Evolutionary conservation across 1,140 invertebrate genomes (phyloP).

Genomic region (Scylla paramamosain): DNA sequence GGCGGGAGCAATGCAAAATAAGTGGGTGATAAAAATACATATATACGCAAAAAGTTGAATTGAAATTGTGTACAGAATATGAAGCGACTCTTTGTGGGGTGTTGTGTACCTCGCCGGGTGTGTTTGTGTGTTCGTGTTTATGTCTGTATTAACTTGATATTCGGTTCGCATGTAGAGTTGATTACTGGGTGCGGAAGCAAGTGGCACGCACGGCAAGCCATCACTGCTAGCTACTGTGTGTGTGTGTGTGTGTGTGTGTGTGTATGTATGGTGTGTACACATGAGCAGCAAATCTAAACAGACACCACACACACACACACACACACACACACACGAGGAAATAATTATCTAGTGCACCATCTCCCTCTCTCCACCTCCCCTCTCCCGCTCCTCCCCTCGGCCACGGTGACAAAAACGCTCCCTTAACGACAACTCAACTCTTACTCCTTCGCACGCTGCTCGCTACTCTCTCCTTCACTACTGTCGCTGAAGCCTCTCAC

Average conservation of each 20-base stretch:
- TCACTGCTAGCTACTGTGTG: background rate
- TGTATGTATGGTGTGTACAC: background rate
- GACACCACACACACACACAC: slow-evolving; percentile 37
- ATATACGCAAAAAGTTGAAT: background rate
- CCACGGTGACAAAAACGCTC: background rate
- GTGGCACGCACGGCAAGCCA: background rate
- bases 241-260: slow-evolving; percentile 7
- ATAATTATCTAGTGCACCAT: background rate
- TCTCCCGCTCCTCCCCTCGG: background rate
- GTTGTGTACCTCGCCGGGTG: background rate
- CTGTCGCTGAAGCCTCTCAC: too few relatives aligned
- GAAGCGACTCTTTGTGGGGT: background rate
- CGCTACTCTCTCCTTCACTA: background rate
- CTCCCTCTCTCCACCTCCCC: background rate
- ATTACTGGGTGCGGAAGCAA: too few relatives aligned
- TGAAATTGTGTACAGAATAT: background rate
- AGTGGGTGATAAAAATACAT: background rate
- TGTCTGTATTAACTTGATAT: background rate
- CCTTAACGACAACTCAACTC: background rate
- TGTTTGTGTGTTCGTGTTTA: slow-evolving; percentile 12
- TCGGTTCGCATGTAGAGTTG: background rate
- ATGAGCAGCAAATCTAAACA: background rate
- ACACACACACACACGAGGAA: slow-evolving; percentile 26
- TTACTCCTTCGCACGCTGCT: background rate
- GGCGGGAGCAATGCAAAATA: background rate